Percentiles rank a stretch among this genome's conserved stretches.
Conservation (phyloP, 2,113 vertebrate genomes). For the Casuarius casuarius region DNA sequence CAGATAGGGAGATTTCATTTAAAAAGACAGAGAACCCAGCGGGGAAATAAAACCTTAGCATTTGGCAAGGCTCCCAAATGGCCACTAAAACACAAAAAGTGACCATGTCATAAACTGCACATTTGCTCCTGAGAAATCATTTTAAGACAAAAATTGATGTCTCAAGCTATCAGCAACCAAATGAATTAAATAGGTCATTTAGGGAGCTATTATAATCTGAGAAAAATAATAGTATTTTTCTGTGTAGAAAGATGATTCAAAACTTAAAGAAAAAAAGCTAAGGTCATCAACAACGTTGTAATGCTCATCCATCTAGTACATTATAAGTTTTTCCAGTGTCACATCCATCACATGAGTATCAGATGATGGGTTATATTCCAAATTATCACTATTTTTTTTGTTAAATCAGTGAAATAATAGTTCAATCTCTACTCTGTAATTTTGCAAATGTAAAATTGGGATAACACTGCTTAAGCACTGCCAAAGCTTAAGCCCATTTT, state of each 20-base stretch:
- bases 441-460: neutral
- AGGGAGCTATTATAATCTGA: neutral
- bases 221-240: neutral
- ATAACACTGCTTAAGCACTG: neutral
- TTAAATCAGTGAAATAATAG: neutral
- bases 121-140: neutral
- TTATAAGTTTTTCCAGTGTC: neutral
- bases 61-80: neutral
- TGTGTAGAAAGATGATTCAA: neutral
- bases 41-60: neutral
- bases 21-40: constrained; percentile 30
- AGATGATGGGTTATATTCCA: neutral
- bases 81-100: neutral
- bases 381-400: neutral
- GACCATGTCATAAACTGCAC: neutral
- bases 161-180: neutral
- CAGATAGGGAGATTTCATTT: constrained; percentile 49
- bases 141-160: constrained; percentile 6
- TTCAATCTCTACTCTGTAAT: neutral
- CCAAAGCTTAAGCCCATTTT: neutral
- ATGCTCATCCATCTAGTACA: neutral
- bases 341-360: neutral
- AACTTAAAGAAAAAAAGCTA: neutral
- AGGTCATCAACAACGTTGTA: neutral
- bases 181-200: neutral